Percentiles rank a stretch among this genome's conserved stretches.
Conservation (phyloP, 1,140 invertebrate species). For the Drosophila athabasca region DNA sequence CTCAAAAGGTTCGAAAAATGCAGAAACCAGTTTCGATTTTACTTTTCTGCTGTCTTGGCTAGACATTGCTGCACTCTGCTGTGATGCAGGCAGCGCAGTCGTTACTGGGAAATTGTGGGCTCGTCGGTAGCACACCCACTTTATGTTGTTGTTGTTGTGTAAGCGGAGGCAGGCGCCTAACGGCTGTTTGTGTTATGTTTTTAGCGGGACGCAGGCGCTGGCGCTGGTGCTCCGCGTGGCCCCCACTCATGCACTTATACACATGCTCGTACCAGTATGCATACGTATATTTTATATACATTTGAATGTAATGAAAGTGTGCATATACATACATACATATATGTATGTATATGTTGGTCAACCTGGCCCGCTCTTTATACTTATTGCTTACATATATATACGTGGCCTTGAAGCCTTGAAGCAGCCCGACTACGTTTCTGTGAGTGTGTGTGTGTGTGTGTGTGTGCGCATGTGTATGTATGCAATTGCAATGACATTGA, state of each 20-base stretch:
- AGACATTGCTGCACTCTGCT: constrained; percentile 19
- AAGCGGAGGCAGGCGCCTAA: constrained; percentile 50
- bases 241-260: not conserved
- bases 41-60: constrained; percentile 12
- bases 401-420: constrained; percentile 58
- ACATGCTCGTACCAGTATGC: constrained; percentile 20
- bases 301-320: too few species aligned
- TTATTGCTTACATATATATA: constrained; percentile 1
- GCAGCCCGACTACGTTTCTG: not conserved
- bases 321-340: not conserved
- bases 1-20: constrained; percentile 47
- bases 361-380: constrained; percentile 30
- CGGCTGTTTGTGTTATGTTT: constrained; percentile 42
- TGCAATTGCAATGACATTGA: constrained; percentile 75
- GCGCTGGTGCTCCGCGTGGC: constrained; percentile 4
- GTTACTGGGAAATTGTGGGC: constrained; percentile 49
- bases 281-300: constrained; percentile 2
- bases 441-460: constrained; percentile 15
- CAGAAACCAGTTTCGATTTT: constrained; percentile 57
- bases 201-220: constrained; percentile 5
- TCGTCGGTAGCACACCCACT: constrained; percentile 72
- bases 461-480: constrained; percentile 26
- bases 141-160: constrained; percentile 58
- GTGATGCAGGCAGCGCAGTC: constrained; percentile 2
- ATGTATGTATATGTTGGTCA: constrained; percentile 59